Percentiles rank a stretch among this genome's conserved stretches.
phyloP scores from a whole-genome alignment of 2,113 vertebrate genomes.

The Gracilinanus agilis region DNA sequence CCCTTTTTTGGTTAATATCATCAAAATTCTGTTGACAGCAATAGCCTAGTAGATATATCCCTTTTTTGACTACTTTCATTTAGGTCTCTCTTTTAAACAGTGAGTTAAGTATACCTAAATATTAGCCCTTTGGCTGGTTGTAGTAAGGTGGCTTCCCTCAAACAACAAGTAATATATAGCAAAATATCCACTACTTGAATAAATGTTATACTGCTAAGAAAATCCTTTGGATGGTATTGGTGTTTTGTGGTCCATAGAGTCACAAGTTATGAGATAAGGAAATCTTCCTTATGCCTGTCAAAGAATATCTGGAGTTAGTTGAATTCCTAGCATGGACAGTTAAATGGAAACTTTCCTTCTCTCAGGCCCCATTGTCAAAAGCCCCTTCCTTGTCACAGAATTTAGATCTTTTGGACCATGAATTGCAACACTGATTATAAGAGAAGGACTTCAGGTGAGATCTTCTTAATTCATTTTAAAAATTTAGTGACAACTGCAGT shows the following conservation, averaged over 20 bases:
- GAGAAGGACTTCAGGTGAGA: neutral
- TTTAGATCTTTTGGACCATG: slow-evolving; percentile 28
- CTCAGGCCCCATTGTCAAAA: neutral
- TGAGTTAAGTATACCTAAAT: neutral
- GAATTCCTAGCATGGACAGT: neutral
- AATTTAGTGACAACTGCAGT: neutral
- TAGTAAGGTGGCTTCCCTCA: slow-evolving; percentile 20
- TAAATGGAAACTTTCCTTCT: neutral
- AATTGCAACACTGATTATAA: neutral
- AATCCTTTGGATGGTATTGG: neutral
- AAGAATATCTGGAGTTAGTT: neutral
- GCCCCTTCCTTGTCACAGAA: neutral
- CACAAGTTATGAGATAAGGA: neutral
- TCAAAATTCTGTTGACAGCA: neutral
- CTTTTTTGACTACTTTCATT: neutral
- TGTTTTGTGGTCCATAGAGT: neutral
- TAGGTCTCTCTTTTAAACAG: slow-evolving; percentile 3
- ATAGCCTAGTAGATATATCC: neutral
- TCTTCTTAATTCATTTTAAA: slow-evolving; percentile 7
- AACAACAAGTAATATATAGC: neutral
- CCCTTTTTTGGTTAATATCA: neutral
- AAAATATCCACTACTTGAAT: neutral
- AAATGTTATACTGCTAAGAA: neutral
- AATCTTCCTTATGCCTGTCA: neutral
- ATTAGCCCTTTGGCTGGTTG: neutral